Evolutionary conservation across 1,140 invertebrate species (phyloP), one percentile per base, ranked within the genome.

Genomic region (Vollenhovia emeryi): DNA sequence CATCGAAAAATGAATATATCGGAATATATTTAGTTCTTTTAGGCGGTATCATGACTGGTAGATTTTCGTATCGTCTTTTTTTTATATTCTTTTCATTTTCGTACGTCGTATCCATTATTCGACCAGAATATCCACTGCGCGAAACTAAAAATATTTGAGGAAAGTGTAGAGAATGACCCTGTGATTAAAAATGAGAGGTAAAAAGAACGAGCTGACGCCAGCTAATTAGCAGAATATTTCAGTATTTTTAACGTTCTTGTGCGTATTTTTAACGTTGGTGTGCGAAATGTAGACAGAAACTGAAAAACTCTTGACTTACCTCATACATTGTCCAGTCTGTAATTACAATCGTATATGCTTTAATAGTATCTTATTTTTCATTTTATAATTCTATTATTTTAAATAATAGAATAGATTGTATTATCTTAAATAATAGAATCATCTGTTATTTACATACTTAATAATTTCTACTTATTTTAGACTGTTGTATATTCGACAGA

Each of bases 11-110:
- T 40, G 30, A 40, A 79, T 86, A 84, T 66, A 69, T 86, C 89
- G 68, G 60, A 86, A 48, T n/a, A 11, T 90, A 85, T 91, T 88
- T 79, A 86, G 71, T 87, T 92, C 87, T 8, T 66, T 82, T 82
- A 82, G 21, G 13, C 21, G 52, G 73, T 71, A 80, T 33, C 24
- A 33, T 59, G 62, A 55, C 9, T 69, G 18, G 69, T 82, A 57
- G 66, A 73, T 71, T 71, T 73, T n/a, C 30, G 36, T 78, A 59
- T 88, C 59, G 62, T 59, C 62, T 82, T 45, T 76, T 68, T 82
- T 89, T 76, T 60, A n/a, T 64, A 36, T 79, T 68, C 6, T 79
- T 43, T 59, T 75, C 45, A 74, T 88, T 57, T 85, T 88, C 50
- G 18, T 88, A 71, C 24, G 13, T 71, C 30, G 27, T 30, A 66